phyloP scores from a whole-genome alignment of 1,140 invertebrate species.

The Liolophura sinensis region DNA sequence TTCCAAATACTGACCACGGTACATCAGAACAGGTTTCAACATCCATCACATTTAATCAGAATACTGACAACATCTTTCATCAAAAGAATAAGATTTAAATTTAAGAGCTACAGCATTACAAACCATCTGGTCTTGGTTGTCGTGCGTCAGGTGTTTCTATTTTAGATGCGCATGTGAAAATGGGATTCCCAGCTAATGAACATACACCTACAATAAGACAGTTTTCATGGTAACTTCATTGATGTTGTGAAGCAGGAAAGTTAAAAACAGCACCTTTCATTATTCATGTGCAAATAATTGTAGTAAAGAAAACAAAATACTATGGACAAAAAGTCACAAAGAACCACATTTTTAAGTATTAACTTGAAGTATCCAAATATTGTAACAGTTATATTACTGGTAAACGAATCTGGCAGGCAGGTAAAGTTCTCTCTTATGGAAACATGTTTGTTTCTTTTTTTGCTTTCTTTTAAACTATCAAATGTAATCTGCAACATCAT shows the following conservation, averaged over 20 bases:
- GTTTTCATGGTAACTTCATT: background rate
- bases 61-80: background rate
- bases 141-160: slow-evolving; percentile 3
- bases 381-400: no score
- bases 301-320: no score
- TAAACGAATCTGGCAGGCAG: no score
- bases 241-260: background rate
- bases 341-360: no score
- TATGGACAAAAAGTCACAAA: no score
- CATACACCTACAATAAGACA: slow-evolving; percentile 11
- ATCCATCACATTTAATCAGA: background rate
- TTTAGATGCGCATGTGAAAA: slow-evolving; percentile 16
- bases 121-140: slow-evolving; percentile 3
- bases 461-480: no score
- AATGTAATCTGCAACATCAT: background rate
- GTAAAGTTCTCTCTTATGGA: background rate
- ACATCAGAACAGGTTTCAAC: background rate
- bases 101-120: background rate
- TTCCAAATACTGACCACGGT: background rate
- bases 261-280: background rate
- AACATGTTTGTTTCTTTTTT: background rate
- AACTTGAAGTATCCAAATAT: no score
- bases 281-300: no score
- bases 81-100: background rate
- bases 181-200: slow-evolving; percentile 18